Base-by-base conservation (phyloP, 1,140 invertebrate genomes). In the Gonatopus flavifemur region DNA sequence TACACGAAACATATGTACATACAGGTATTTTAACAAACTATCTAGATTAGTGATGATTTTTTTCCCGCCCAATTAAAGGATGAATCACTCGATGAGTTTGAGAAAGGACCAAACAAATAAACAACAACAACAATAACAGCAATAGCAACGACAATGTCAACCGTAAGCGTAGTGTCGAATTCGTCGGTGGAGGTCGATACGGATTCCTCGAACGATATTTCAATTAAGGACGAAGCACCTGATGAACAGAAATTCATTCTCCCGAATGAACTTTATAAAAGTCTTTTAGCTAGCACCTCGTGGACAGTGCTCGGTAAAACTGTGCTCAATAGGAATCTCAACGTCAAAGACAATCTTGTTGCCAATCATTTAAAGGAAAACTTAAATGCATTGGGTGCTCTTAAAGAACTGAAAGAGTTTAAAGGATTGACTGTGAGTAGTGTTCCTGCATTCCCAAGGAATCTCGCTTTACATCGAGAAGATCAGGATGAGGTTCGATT, bases 251-350 rank as follows among this genome's bases (percentile, higher is more conserved):
- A 78, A 57, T 86, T 89, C 61, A 71, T 89, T 12, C 77, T 89
- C 50, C 87, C 87, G 6, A 84, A 87, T 45, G 86, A 90, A 60
- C 77, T 90, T 51, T 90, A 90, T 66, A 89, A 89, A 68, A 90
- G 83, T 63, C 79, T 90, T 36, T 72, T 90, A 53, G 87, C 87
- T 16, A 89, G 82, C 65, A 84, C 84, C 7, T n/a, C n/a, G n/a
- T n/a, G n/a, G n/a, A n/a, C n/a, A n/a, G n/a, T n/a, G n/a, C 83
- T 86, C 3, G 80, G 81, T 32, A 78, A 78, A 52, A 75, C 74
- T 19, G 80, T 78, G 28, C 64, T 76, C 35, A 77, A 76, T 55
- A 57, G 70, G 37, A 75, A 77, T 60, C 61, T 76, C 44, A 68
- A 67, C 52, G 71, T 78, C 54, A 75, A 77, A 59, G 73, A 77